Conservation (phyloP, 1,140 invertebrate species). For the Propsilocerus akamusi region DNA sequence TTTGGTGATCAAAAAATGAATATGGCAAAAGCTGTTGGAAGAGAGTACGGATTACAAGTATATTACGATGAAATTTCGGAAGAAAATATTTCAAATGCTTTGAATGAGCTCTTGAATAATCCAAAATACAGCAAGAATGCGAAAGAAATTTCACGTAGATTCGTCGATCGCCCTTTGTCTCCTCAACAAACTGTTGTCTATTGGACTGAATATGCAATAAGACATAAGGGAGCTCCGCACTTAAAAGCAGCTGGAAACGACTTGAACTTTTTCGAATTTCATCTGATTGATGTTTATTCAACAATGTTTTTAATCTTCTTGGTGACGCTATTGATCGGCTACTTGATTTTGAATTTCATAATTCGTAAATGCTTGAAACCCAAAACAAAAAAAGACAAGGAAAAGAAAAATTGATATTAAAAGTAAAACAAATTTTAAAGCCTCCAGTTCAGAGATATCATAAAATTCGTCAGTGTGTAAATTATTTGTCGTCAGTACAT, state of each 20-base stretch:
- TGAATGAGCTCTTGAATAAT: slow-evolving; percentile 9
- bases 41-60: slow-evolving; percentile 26
- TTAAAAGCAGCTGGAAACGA: slow-evolving; percentile 24
- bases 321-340: slow-evolving; percentile 6
- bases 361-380: too few species aligned
- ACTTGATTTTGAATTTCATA: too few species aligned
- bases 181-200: slow-evolving; percentile 16
- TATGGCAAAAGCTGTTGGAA: slow-evolving; percentile 24
- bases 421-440: too few species aligned
- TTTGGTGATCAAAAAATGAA: slow-evolving; percentile 41
- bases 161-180: slow-evolving; percentile 20
- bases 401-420: too few species aligned
- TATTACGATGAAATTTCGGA: slow-evolving; percentile 13
- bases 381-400: too few species aligned
- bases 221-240: slow-evolving; percentile 19
- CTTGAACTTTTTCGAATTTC: slow-evolving; percentile 31
- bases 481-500: too few species aligned
- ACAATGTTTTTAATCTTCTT: slow-evolving; percentile 9
- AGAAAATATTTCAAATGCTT: slow-evolving; percentile 8
- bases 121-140: slow-evolving; percentile 9
- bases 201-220: slow-evolving; percentile 19
- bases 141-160: slow-evolving; percentile 11
- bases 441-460: too few species aligned
- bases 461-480: too few species aligned
- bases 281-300: slow-evolving; percentile 29